Conservation (phyloP, 2,888 invertebrate species). For the Meganola albula region DNA sequence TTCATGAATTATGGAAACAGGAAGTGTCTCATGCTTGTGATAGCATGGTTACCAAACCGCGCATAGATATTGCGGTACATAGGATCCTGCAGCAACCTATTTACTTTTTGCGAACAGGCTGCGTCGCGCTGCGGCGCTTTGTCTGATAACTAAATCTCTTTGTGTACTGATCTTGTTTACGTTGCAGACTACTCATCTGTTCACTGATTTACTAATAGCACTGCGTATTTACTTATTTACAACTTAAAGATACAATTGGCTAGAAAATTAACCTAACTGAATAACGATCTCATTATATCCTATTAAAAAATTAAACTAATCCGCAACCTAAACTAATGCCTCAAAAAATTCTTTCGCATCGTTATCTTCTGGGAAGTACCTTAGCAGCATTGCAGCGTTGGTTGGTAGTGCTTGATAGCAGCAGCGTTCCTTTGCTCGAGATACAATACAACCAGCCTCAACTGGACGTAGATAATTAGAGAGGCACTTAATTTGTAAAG, state of each 20-base stretch:
- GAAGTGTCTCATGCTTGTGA: background rate
- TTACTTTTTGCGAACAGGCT: slow-evolving; percentile 17
- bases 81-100: slow-evolving; percentile 19
- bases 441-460: too few relatives aligned
- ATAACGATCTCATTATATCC: too few relatives aligned
- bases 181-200: too few relatives aligned
- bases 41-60: slow-evolving; percentile 17
- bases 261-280: too few relatives aligned
- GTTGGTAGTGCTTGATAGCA: background rate
- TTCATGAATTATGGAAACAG: slow-evolving; percentile 2
- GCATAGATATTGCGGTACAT: slow-evolving; percentile 16
- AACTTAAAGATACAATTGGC: too few relatives aligned
- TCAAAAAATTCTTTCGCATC: too few relatives aligned
- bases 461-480: too few relatives aligned
- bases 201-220: too few relatives aligned
- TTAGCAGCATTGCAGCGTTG: background rate
- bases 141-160: slow-evolving; percentile 5
- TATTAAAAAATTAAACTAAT: too few relatives aligned
- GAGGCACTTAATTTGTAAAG: too few relatives aligned
- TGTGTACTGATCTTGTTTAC: slow-evolving; percentile 14
- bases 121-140: slow-evolving; percentile 9
- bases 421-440: background rate
- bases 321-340: too few relatives aligned
- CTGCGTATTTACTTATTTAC: too few relatives aligned
- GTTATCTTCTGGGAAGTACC: background rate